phyloP scores from a whole-genome alignment of 2,797 vertebrate genomes.

The Muscicapa comitata region DNA sequence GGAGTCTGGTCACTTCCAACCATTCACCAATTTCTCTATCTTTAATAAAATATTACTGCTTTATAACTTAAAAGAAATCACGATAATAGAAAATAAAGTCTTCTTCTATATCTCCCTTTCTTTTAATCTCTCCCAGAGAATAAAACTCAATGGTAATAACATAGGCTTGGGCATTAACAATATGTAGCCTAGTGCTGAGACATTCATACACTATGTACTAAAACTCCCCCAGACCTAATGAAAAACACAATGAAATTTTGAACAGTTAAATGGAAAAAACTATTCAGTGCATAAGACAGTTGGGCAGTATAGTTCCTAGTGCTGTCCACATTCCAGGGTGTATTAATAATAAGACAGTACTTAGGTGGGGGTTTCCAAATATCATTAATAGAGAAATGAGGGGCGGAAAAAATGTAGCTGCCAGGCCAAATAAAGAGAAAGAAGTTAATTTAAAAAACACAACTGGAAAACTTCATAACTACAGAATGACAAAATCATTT shows the following conservation, averaged over 20 bases:
- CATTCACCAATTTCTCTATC: neutral
- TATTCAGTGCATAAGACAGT: neutral
- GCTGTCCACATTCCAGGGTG: neutral
- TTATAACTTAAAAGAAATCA: slow-evolving; percentile 1
- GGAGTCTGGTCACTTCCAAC: neutral
- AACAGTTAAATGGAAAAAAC: slow-evolving; percentile 29
- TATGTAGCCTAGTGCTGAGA: slow-evolving; percentile 5
- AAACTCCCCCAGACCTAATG: slow-evolving; percentile 54
- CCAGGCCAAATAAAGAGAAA: neutral
- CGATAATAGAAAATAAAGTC: slow-evolving; percentile 9
- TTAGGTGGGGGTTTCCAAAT: slow-evolving; percentile 4
- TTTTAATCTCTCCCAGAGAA: slow-evolving; percentile 12
- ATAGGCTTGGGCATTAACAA: slow-evolving; percentile 26
- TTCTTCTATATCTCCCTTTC: neutral
- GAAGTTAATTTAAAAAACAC: slow-evolving; percentile 58
- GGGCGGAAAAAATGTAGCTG: neutral
- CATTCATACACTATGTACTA: neutral
- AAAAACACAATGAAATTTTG: slow-evolving; percentile 58
- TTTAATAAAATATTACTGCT: slow-evolving; percentile 10
- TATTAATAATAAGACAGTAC: neutral
- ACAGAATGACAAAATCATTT: neutral
- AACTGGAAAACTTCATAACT: slow-evolving; percentile 33
- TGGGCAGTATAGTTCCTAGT: neutral
- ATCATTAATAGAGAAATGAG: neutral
- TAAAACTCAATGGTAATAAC: slow-evolving; percentile 1